phyloP scores from a whole-genome alignment of 2,113 vertebrate genomes.

The Scytalopus superciliaris region DNA sequence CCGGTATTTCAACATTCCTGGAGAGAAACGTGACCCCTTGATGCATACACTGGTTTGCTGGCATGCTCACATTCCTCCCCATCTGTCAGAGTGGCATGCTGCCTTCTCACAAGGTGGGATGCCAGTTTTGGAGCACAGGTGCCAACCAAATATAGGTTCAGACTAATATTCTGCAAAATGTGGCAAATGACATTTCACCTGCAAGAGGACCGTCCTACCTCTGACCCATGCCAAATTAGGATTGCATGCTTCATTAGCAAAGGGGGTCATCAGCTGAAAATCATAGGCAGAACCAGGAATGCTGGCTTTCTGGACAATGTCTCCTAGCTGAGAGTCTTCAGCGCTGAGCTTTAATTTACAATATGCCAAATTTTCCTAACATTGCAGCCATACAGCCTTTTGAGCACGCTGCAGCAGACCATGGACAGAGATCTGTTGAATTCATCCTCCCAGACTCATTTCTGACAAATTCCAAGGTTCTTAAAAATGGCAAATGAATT shows the following conservation, averaged over 20 bases:
- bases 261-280: constrained; percentile 53
- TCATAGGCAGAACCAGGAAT: constrained; percentile 40
- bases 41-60: constrained; percentile 53
- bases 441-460: neutral
- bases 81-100: constrained; percentile 67
- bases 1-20: constrained; percentile 62
- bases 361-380: neutral
- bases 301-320: neutral
- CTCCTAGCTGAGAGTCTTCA: constrained; percentile 1
- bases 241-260: constrained; percentile 60
- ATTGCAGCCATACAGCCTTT: neutral
- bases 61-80: constrained; percentile 28
- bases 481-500: neutral
- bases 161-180: constrained; percentile 54
- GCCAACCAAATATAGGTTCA: constrained; percentile 59
- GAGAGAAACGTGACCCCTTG: constrained; percentile 69
- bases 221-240: constrained; percentile 41
- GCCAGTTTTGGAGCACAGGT: constrained; percentile 42
- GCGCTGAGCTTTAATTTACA: neutral
- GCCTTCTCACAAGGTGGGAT: constrained; percentile 55
- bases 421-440: constrained; percentile 26
- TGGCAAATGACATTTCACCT: constrained; percentile 57
- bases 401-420: neutral
- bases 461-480: neutral
- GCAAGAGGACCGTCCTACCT: constrained; percentile 4